These are phyloP conservation scores for Eublepharis macularius DNA, from an alignment of 2,113 vertebrate genomes.

Conservation along the genomic window DNA sequence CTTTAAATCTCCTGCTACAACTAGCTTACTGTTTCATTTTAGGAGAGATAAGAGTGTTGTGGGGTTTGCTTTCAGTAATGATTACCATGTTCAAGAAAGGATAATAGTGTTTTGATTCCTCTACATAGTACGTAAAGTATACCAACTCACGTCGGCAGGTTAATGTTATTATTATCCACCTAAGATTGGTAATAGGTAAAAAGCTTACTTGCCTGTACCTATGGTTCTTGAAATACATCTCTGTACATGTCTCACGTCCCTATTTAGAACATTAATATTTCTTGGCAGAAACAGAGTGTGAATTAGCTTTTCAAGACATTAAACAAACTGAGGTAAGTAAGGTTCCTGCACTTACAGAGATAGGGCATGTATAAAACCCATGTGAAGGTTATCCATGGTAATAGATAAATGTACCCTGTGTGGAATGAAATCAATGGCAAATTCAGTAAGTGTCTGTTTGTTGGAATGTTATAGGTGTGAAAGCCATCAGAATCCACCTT, in stretches of 20 bases:
- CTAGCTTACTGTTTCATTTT: not conserved
- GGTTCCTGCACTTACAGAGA: not conserved
- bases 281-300: not conserved
- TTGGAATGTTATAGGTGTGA: conserved; percentile 34
- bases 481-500: conserved; percentile 34
- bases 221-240: not conserved
- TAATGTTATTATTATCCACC: too few relatives aligned
- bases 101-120: not conserved
- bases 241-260: not conserved
- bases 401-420: not conserved
- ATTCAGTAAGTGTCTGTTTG: conserved; percentile 62
- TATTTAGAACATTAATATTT: not conserved
- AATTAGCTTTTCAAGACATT: not conserved
- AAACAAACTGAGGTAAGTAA: not conserved
- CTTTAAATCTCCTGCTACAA: not conserved
- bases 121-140: not conserved
- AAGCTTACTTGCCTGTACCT: not conserved
- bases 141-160: not conserved
- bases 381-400: not conserved
- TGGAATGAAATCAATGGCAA: conserved; percentile 48
- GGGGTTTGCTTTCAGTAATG: not conserved
- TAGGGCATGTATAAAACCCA: not conserved
- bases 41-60: not conserved
- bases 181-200: not conserved
- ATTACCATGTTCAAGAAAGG: not conserved